Evolutionary conservation across 2,888 invertebrate species (phyloP).

Genomic region (Bombylius discolor): DNA sequence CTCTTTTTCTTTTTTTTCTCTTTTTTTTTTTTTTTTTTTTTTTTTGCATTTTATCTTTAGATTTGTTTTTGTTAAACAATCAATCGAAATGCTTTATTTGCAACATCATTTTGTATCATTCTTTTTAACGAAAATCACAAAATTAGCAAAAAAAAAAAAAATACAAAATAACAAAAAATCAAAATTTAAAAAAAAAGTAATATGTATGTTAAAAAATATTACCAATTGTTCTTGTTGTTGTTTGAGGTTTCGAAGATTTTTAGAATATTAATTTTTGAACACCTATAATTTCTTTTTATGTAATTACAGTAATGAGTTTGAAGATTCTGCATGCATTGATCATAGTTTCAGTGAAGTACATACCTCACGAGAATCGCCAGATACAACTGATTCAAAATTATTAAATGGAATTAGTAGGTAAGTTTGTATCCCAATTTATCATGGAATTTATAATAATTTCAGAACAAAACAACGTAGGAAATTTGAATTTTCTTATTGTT

Average conservation of each 20-base stretch:
- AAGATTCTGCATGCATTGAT: slow-evolving; percentile 12
- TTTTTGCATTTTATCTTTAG: slow-evolving; percentile 1
- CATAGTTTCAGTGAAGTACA: slow-evolving; percentile 3
- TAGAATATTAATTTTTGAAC: slow-evolving; percentile 8
- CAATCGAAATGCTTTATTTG: background rate
- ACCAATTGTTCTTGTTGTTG: background rate
- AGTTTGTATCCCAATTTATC: background rate
- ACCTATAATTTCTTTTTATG: slow-evolving; percentile 9
- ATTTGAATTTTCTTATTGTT: too few species aligned
- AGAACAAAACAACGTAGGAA: too few species aligned
- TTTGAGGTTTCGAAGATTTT: background rate
- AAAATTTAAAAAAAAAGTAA: background rate
- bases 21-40: background rate
- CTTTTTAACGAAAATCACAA: slow-evolving; percentile 4
- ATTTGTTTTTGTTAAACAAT: background rate
- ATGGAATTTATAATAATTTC: too few species aligned
- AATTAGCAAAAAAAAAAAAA: slow-evolving; percentile 3
- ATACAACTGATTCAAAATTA: background rate
- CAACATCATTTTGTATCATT: slow-evolving; percentile 5
- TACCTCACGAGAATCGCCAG: background rate
- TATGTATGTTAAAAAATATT: too few species aligned
- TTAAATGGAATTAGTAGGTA: slow-evolving; percentile 11
- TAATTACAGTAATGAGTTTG: slow-evolving; percentile 12
- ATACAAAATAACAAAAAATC: background rate
- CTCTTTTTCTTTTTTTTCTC: too few species aligned